These are phyloP conservation scores for Nesoenas mayeri DNA, from an alignment of 2,113 vertebrate genomes.

Conservation along the genomic window DNA sequence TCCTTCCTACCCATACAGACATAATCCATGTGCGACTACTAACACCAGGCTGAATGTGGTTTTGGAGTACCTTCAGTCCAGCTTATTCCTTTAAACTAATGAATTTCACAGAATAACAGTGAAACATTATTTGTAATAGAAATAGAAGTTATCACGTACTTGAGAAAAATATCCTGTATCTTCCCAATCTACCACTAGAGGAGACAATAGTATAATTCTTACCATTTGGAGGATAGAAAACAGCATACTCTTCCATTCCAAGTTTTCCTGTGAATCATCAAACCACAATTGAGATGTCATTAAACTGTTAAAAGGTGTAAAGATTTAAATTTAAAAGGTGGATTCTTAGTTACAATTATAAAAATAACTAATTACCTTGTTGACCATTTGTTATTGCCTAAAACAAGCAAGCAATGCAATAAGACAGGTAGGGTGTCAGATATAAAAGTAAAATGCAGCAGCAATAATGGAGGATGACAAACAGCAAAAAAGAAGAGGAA, in stretches of 20 bases:
- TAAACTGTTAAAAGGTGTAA: neutral
- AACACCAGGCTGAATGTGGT: neutral
- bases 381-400: neutral
- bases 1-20: neutral
- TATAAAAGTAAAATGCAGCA: neutral
- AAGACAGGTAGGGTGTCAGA: neutral
- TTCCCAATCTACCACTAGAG: conserved; percentile 72
- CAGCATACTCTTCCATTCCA: conserved; percentile 85
- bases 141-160: neutral
- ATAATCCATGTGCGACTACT: neutral
- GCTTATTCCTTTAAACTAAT: neutral
- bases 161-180: conserved; percentile 13
- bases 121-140: neutral
- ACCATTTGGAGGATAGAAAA: conserved; percentile 98
- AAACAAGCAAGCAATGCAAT: neutral
- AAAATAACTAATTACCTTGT: neutral
- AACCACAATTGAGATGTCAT: neutral
- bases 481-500: neutral
- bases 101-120: neutral
- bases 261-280: conserved; percentile 81
- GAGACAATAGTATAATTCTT: conserved; percentile 71
- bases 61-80: neutral
- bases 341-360: neutral
- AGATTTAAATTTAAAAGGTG: neutral
- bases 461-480: neutral